phyloP scores from a whole-genome alignment of 2,113 vertebrate species.

The Porphyrio hochstetteri region DNA sequence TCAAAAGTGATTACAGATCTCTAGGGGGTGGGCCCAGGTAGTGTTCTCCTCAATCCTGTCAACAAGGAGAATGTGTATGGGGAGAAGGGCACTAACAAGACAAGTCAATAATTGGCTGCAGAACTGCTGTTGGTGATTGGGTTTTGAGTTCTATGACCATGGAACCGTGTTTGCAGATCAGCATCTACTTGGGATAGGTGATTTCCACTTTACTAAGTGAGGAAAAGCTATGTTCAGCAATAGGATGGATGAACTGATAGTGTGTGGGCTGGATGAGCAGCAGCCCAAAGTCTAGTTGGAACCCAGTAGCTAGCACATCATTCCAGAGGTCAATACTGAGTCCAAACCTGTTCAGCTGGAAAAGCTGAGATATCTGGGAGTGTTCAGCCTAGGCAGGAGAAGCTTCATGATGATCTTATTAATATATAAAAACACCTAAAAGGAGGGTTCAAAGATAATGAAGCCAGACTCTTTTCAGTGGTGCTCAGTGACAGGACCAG shows the following conservation, averaged over 20 bases:
- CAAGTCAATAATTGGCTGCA: neutral
- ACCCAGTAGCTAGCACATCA: too few relatives aligned
- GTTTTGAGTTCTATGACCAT: neutral
- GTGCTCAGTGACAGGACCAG: neutral
- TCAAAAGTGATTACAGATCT: neutral
- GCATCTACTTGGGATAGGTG: neutral
- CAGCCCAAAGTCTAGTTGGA: neutral
- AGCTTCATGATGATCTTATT: neutral
- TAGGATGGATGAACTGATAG: neutral
- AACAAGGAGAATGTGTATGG: neutral
- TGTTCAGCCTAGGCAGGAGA: neutral
- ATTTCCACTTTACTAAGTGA: neutral
- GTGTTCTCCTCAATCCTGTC: neutral
- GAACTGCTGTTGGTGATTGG: neutral
- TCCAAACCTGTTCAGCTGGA: neutral
- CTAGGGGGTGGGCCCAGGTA: too few relatives aligned
- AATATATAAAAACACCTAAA: neutral
- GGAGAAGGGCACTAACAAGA: neutral
- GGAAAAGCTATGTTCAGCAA: neutral
- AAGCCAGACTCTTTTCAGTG: fast-evolving
- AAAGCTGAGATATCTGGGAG: neutral
- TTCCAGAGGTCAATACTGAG: neutral
- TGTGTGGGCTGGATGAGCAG: neutral
- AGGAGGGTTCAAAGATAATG: neutral
- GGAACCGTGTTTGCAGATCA: neutral